These are phyloP conservation scores for Stratiomys singularior DNA, from an alignment of 2,888 invertebrate genomes.

Conservation along the genomic window DNA sequence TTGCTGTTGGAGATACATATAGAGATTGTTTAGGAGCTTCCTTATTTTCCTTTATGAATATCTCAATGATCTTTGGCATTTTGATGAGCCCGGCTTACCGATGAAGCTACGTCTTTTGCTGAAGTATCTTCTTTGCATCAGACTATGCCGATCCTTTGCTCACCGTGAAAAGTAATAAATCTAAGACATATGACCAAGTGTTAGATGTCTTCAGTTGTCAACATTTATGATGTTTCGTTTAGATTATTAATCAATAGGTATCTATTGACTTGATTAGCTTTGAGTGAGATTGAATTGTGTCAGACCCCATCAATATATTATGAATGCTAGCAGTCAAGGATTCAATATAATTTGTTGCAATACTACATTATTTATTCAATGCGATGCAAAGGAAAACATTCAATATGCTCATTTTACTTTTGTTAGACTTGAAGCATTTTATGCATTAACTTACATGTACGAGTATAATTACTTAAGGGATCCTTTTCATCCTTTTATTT, in stretches of 20 bases:
- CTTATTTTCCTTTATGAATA: background rate
- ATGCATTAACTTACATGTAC: too few species aligned
- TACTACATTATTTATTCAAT: too few species aligned
- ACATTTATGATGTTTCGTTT: conserved; percentile 45
- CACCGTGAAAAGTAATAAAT: background rate
- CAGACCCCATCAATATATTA: background rate
- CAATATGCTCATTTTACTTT: too few species aligned
- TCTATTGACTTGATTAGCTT: conserved; percentile 42
- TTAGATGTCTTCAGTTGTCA: conserved; percentile 50
- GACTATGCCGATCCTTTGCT: background rate
- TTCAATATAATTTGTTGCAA: too few species aligned
- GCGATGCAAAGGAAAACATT: too few species aligned
- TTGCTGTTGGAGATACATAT: background rate
- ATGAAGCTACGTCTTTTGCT: background rate
- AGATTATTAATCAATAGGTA: conserved; percentile 41
- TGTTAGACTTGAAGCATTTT: too few species aligned
- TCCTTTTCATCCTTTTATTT: too few species aligned
- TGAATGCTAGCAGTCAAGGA: background rate
- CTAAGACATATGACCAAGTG: conserved; percentile 30
- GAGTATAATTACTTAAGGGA: too few species aligned
- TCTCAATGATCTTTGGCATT: conserved; percentile 42
- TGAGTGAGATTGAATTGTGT: conserved; percentile 9
- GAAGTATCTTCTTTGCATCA: background rate
- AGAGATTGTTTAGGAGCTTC: background rate
- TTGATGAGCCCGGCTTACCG: conserved; percentile 10